Conservation (phyloP, 2,113 vertebrate species). For the Axis porcinus region DNA sequence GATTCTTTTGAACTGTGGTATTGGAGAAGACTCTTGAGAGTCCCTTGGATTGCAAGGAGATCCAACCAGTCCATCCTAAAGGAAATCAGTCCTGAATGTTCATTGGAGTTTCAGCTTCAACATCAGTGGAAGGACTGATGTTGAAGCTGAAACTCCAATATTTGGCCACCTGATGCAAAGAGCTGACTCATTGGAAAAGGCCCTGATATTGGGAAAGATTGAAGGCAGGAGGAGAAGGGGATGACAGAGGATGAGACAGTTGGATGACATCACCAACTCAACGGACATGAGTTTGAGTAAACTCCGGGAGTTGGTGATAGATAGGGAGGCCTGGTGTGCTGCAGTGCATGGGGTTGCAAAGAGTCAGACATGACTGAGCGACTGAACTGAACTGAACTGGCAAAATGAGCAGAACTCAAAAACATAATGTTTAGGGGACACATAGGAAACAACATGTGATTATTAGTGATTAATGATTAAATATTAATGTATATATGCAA, state of each 20-base stretch:
- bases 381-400: not conserved
- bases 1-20: not conserved
- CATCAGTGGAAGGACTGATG: not conserved
- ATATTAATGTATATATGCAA: not conserved
- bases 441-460: not conserved
- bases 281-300: not conserved
- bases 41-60: not conserved
- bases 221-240: not conserved
- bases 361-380: accelerated
- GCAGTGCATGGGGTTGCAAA: not conserved
- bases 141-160: not conserved
- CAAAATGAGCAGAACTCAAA: not conserved
- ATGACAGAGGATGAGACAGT: not conserved
- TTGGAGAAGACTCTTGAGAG: not conserved
- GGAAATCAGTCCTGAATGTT: not conserved
- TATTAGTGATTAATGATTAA: not conserved
- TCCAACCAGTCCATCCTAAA: not conserved
- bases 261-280: not conserved
- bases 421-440: not conserved
- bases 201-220: not conserved
- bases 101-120: not conserved
- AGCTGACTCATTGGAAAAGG: not conserved
- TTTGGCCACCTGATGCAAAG: not conserved
- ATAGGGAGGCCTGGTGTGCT: not conserved
- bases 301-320: not conserved